These are phyloP conservation scores for Lepus americanus DNA, from an alignment of 2,113 vertebrate genomes.

Conservation along the genomic window DNA sequence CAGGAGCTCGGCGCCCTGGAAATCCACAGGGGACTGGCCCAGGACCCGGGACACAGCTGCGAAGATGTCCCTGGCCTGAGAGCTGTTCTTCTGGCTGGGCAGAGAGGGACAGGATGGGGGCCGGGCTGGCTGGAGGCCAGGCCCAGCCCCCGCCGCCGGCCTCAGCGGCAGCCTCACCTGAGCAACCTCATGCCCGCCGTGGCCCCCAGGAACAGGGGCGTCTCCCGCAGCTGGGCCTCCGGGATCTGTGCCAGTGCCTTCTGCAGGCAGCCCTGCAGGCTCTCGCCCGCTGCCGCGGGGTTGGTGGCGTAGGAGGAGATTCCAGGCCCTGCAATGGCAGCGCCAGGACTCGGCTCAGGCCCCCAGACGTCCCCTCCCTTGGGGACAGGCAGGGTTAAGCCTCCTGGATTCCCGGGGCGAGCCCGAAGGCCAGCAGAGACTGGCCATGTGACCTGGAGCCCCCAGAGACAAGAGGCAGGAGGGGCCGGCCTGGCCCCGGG, in stretches of 20 bases:
- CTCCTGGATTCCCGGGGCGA: too few relatives aligned
- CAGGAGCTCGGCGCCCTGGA: constrained; percentile 90
- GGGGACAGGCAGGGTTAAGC: too few relatives aligned
- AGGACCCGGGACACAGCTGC: constrained; percentile 86
- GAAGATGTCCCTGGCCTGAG: constrained; percentile 86
- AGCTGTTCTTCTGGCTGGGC: constrained; percentile 87
- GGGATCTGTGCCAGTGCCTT: constrained; percentile 83
- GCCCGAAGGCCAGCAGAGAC: too few relatives aligned
- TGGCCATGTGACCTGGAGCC: too few relatives aligned
- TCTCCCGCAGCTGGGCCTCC: constrained; percentile 64
- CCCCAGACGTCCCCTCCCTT: too few relatives aligned
- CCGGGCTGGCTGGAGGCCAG: rapidly evolving
- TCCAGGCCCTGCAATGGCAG: constrained; percentile 82
- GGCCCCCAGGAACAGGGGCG: constrained; percentile 86
- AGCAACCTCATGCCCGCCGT: constrained; percentile 89
- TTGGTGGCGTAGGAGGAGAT: constrained; percentile 81
- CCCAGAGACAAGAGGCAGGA: too few relatives aligned
- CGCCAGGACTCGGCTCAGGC: too few relatives aligned
- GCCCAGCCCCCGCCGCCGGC: rapidly evolving
- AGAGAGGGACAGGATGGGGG: background rate
- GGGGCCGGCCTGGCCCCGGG: too few relatives aligned
- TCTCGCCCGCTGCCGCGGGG: constrained; percentile 77
- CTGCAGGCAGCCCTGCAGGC: constrained; percentile 86
- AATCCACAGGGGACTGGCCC: constrained; percentile 87
- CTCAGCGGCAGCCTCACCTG: constrained; percentile 72